phyloP scores from a whole-genome alignment of 2,797 vertebrate species.

The Fistularia tabacaria region DNA sequence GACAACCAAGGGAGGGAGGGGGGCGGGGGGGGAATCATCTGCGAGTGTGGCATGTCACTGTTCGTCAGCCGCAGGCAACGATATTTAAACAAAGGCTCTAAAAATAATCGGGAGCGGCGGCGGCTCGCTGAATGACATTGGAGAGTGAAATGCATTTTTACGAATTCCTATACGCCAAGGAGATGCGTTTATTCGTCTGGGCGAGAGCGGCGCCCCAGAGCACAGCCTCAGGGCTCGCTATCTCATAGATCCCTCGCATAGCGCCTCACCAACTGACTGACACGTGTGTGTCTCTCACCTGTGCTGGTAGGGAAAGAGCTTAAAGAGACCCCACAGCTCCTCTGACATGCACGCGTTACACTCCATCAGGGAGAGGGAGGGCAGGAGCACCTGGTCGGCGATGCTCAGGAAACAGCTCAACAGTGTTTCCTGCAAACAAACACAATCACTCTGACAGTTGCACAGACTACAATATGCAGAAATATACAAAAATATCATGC shows the following conservation, averaged over 20 bases:
- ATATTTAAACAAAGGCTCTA: conserved; percentile 7
- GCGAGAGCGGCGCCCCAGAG: background rate
- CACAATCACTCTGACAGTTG: background rate
- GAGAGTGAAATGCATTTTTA: background rate
- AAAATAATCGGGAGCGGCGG: conserved; percentile 17
- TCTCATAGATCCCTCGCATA: conserved; percentile 18
- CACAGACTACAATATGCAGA: background rate
- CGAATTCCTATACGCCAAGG: too few relatives aligned
- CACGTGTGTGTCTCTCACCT: conserved; percentile 74
- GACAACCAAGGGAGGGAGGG: too few relatives aligned
- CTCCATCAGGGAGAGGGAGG: conserved; percentile 95
- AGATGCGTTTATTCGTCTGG: too few relatives aligned
- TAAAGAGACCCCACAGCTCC: conserved; percentile 97
- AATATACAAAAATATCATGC: too few relatives aligned
- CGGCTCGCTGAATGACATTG: background rate
- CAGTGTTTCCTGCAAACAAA: conserved; percentile 80
- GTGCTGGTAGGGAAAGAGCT: conserved; percentile 96
- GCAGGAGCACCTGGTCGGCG: conserved; percentile 94
- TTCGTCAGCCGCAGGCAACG: conserved; percentile 14
- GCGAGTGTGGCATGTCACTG: conserved; percentile 7
- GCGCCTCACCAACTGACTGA: background rate
- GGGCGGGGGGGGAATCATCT: background rate
- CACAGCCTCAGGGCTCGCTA: conserved; percentile 4
- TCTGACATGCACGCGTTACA: conserved; percentile 99
- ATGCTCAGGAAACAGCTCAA: conserved; percentile 96